Evolutionary conservation across 2,888 invertebrate species (phyloP), one percentile per base, ranked within the genome.

Genomic region (Craniophora ligustri): DNA sequence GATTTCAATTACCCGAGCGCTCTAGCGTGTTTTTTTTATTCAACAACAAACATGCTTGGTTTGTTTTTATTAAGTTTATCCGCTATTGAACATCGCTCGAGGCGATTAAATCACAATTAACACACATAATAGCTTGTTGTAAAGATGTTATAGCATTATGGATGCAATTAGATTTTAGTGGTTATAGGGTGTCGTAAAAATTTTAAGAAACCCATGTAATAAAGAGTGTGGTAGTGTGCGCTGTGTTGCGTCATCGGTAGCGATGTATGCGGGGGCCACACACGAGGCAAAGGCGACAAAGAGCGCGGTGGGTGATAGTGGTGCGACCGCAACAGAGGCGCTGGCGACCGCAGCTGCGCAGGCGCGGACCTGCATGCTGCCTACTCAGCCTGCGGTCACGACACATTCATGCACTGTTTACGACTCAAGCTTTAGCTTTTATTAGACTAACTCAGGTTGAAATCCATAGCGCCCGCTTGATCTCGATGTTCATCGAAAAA

Each of bases 1-100:
- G 84, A 86, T 89, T 88, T 89, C 88, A 88, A 89, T 91, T 89
- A 88, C 80, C 78, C 77, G 75, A 71, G 76, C 72, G 72, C 70
- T 72, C 74, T 72, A 78, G 64, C 73, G 59, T 76, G 79, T 78
- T 81, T 80, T 81, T 80, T 75, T 76, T 75, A 72, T 68, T 70
- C 55, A 51, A 67, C 56, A 62, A 65, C 70, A 72, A 66, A 72
- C 70, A 67, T 64, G 67, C 47, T 63, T 56, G 74, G 71, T 78
- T 79, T 80, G 74, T 76, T 82, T 82, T 82, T 77, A 75, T 77
- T 76, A 67, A 73, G 67, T 67, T 80, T 75, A 77, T 72, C 78
- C 71, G 69, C 68, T 66, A 74, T 75, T 76, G 70, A 76, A 75
- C 75, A 72, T 67, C 62, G 70, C 72, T 76, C 65, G 75, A 72